Percentiles rank a stretch among this genome's conserved stretches.
phyloP scores from a whole-genome alignment of 2,888 invertebrate species.

The Flabesymbios commensalis region DNA sequence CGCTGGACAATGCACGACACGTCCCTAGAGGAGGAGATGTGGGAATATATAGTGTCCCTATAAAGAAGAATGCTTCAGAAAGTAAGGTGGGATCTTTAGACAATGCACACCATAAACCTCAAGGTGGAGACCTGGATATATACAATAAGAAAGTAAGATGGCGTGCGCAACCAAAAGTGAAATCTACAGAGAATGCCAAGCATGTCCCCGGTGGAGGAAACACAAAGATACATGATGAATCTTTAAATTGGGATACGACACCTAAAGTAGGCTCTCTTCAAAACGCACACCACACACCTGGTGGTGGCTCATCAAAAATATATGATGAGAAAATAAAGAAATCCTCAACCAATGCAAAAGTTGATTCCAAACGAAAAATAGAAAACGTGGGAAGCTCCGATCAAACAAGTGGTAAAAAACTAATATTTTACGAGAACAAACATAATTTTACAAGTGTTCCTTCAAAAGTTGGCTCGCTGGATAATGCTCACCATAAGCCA shows the following conservation, averaged over 20 bases:
- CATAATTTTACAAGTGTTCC: no score
- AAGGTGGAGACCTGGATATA: slow-evolving; percentile 23
- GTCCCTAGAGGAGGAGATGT: slow-evolving; percentile 9
- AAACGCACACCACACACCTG: not conserved
- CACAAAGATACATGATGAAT: slow-evolving; percentile 1
- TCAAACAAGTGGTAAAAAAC: no score
- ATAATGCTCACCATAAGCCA: slow-evolving; percentile 27
- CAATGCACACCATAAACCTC: slow-evolving; percentile 26
- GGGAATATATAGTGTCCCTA: slow-evolving; percentile 14
- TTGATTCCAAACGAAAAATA: no score
- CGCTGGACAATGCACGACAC: slow-evolving; percentile 6
- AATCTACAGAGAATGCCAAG: not conserved
- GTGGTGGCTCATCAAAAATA: slow-evolving; percentile 10
- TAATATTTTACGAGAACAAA: no score
- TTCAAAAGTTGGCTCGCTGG: slow-evolving; percentile 31
- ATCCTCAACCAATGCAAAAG: slow-evolving; percentile 14
- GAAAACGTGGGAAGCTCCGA: no score
- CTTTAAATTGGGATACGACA: slow-evolving; percentile 9
- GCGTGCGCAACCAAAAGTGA: slow-evolving; percentile 2
- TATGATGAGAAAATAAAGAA: slow-evolving; percentile 20
- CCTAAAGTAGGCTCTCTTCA: slow-evolving; percentile 5
- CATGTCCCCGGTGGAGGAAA: not conserved
- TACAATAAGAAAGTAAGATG: slow-evolving; percentile 3
- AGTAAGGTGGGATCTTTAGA: slow-evolving; percentile 34
- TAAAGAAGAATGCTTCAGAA: slow-evolving; percentile 24